Conservation (phyloP, 2,888 invertebrate genomes). For the Ennomos quercinarius region DNA sequence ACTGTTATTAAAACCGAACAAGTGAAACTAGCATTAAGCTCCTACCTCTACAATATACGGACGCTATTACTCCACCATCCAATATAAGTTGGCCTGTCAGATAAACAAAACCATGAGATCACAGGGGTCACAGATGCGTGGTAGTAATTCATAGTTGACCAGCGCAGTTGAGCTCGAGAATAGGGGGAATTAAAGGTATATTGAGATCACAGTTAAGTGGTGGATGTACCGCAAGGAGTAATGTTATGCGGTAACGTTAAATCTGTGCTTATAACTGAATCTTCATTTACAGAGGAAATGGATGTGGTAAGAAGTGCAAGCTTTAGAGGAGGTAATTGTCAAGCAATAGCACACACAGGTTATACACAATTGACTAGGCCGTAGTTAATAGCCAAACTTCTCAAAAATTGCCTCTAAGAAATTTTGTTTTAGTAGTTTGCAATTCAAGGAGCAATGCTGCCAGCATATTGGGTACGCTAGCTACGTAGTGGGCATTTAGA, state of each 20-base stretch:
- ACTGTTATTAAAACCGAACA: conserved; percentile 63
- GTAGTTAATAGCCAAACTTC: no score
- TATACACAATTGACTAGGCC: no score
- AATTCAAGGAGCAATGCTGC: no score
- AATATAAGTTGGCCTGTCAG: conserved; percentile 53
- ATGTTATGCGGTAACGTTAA: conserved; percentile 67
- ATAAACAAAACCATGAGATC: conserved; percentile 53
- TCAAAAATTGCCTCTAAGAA: no score
- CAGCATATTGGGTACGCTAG: no score
- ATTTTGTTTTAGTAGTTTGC: no score
- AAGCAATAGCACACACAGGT: background rate
- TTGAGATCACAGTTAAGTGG: conserved; percentile 56
- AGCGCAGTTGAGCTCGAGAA: conserved; percentile 48
- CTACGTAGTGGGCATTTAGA: no score
- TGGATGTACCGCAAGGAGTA: conserved; percentile 64
- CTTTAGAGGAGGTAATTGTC: conserved; percentile 39
- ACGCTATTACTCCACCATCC: conserved; percentile 49
- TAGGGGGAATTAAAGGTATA: conserved; percentile 42
- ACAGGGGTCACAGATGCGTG: conserved; percentile 57
- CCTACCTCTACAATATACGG: conserved; percentile 58
- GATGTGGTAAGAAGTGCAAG: conserved; percentile 47
- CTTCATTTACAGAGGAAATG: conserved; percentile 56
- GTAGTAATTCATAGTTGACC: conserved; percentile 54
- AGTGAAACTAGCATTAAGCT: conserved; percentile 58
- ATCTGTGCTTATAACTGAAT: conserved; percentile 71